Percentiles rank a stretch among this genome's conserved stretches.
These are phyloP conservation scores for Symphodus melops DNA, from an alignment of 2,113 vertebrate species.

Conservation along the genomic window DNA sequence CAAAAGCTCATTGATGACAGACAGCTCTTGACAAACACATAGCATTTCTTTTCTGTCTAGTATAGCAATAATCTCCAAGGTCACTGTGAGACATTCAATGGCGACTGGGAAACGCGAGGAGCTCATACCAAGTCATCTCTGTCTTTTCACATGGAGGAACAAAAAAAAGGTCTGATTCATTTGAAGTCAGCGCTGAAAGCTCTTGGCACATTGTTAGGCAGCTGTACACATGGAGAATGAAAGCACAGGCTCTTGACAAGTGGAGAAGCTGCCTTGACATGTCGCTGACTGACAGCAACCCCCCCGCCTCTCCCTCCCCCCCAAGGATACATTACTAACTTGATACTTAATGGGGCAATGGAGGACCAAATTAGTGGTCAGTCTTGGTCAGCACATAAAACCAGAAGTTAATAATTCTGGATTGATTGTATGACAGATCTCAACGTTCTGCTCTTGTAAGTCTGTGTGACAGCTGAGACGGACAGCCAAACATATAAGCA, in stretches of 20 bases:
- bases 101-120: conserved; percentile 20
- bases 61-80: conserved; percentile 83
- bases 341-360: conserved; percentile 37
- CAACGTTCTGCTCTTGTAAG: conserved; percentile 10
- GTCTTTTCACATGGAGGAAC: conserved; percentile 30
- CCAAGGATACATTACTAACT: conserved; percentile 58
- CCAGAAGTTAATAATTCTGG: conserved; percentile 32
- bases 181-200: conserved; percentile 67
- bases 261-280: conserved; percentile 52
- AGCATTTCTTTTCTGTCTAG: conserved; percentile 81
- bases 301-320: not conserved
- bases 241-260: conserved; percentile 59
- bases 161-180: conserved; percentile 52
- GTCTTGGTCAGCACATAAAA: conserved; percentile 28
- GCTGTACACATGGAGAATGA: conserved; percentile 55
- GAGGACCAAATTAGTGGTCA: conserved; percentile 27
- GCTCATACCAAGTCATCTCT: conserved; percentile 27
- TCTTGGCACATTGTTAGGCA: conserved; percentile 73
- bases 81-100: conserved; percentile 64
- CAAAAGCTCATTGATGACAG: conserved; percentile 83
- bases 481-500: conserved; percentile 27
- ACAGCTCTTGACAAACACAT: conserved; percentile 83
- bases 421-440: conserved; percentile 6
- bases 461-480: conserved; percentile 59
- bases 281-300: conserved; percentile 58